Evolutionary conservation across 2,797 vertebrate genomes (phyloP).

Genomic region (Falco novaeseelandiae): DNA sequence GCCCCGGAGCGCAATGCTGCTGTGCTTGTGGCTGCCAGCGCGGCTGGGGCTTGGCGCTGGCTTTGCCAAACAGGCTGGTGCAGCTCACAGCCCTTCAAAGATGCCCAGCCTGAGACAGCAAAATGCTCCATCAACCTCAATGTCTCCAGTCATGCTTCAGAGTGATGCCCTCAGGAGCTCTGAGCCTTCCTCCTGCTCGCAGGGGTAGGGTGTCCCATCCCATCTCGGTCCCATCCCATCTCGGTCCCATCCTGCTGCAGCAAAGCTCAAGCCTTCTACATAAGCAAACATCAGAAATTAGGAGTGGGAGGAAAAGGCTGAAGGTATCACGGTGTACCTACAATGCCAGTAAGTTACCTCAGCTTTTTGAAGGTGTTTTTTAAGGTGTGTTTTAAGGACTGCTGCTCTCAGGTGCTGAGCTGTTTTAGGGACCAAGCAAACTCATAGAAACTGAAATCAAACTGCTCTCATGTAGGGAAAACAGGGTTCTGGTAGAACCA

Average conservation of each 20-base stretch:
- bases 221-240: too few species aligned
- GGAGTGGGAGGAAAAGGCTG: not conserved
- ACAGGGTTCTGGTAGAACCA: not conserved
- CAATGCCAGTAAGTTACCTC: not conserved
- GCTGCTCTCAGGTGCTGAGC: not conserved
- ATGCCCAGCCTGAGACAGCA: not conserved
- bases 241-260: not conserved
- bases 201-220: not conserved
- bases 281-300: not conserved
- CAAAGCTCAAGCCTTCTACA: not conserved
- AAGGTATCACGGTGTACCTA: accelerated
- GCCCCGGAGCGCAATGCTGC: not conserved
- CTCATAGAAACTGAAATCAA: not conserved
- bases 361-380: not conserved
- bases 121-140: not conserved
- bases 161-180: not conserved
- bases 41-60: not conserved
- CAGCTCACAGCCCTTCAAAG: not conserved
- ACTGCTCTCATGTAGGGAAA: not conserved
- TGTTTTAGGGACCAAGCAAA: not conserved
- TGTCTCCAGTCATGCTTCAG: not conserved
- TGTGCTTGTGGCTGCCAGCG: not conserved
- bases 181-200: not conserved
- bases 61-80: not conserved
- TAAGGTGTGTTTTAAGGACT: not conserved